Conservation (phyloP, 1,140 invertebrate species). For the Drosophila sechellia region DNA sequence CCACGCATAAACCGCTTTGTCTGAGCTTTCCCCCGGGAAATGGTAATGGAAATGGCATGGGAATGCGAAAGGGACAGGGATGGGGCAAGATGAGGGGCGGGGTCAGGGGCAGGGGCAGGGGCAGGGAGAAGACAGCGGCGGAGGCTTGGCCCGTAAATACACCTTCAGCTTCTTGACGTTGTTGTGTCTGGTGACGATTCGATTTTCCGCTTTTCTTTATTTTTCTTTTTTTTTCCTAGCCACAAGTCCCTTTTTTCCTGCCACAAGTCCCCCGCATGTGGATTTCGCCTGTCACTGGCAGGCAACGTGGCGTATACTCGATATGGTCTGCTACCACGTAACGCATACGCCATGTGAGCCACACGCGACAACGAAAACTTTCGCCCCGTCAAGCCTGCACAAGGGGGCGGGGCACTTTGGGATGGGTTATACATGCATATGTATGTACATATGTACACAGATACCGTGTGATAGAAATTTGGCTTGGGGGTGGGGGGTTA, state of each 20-base stretch:
- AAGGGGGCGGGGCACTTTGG: not conserved
- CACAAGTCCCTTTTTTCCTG: too few relatives aligned
- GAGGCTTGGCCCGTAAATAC: conserved; percentile 40
- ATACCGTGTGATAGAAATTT: not conserved
- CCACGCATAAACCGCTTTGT: conserved; percentile 47
- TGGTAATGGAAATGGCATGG: conserved; percentile 2
- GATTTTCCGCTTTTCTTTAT: conserved; percentile 20
- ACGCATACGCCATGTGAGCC: conserved; percentile 62
- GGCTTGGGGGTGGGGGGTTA: not conserved
- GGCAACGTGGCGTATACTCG: conserved; percentile 51
- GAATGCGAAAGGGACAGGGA: not conserved
- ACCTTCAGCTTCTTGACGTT: conserved; percentile 41
- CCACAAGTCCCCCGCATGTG: too few relatives aligned
- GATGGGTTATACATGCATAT: too few relatives aligned
- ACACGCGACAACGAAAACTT: conserved; percentile 28
- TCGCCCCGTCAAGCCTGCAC: not conserved
- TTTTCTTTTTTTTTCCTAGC: not conserved
- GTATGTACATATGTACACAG: not conserved
- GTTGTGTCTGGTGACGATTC: conserved; percentile 36
- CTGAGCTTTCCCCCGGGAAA: conserved; percentile 4
- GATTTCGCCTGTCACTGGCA: conserved; percentile 58
- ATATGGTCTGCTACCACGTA: conserved; percentile 37
- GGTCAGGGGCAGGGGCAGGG: not conserved
- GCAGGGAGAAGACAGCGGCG: not conserved
- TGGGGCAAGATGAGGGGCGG: not conserved